Conservation (phyloP, 2,888 invertebrate species). For the Diabrotica balteata region DNA sequence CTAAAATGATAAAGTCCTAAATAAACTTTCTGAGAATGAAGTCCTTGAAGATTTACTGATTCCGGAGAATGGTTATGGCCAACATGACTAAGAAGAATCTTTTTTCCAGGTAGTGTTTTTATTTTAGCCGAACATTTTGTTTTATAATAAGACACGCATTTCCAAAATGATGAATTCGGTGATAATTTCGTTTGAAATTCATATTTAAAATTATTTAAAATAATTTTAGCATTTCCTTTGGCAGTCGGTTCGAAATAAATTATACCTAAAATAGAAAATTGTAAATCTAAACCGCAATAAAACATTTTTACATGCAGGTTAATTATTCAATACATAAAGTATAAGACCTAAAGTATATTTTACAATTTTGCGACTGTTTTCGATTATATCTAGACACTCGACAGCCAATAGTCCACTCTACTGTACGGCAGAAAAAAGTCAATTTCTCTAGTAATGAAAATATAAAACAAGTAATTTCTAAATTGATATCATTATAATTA, state of each 20-base stretch:
- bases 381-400: too few relatives aligned
- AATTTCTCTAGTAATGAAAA: too few relatives aligned
- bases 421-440: too few relatives aligned
- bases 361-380: too few relatives aligned
- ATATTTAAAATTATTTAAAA: slow-evolving; percentile 41
- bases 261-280: slow-evolving; percentile 33
- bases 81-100: slow-evolving; percentile 29
- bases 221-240: slow-evolving; percentile 44
- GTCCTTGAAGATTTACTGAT: slow-evolving; percentile 17
- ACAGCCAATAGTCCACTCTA: too few relatives aligned
- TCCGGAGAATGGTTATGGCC: slow-evolving; percentile 44
- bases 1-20: slow-evolving; percentile 21
- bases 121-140: slow-evolving; percentile 44
- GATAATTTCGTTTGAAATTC: slow-evolving; percentile 32
- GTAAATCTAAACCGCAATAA: too few relatives aligned
- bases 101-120: slow-evolving; percentile 37
- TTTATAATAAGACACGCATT: slow-evolving; percentile 43
- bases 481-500: too few relatives aligned
- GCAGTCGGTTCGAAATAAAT: slow-evolving; percentile 45
- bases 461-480: too few relatives aligned
- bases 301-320: too few relatives aligned
- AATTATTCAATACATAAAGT: too few relatives aligned
- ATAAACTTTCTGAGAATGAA: slow-evolving; percentile 25
- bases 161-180: slow-evolving; percentile 39
- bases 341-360: too few relatives aligned